Base-by-base conservation (phyloP, 2,888 invertebrate genomes). In the Stenotaenia linearis region DNA sequence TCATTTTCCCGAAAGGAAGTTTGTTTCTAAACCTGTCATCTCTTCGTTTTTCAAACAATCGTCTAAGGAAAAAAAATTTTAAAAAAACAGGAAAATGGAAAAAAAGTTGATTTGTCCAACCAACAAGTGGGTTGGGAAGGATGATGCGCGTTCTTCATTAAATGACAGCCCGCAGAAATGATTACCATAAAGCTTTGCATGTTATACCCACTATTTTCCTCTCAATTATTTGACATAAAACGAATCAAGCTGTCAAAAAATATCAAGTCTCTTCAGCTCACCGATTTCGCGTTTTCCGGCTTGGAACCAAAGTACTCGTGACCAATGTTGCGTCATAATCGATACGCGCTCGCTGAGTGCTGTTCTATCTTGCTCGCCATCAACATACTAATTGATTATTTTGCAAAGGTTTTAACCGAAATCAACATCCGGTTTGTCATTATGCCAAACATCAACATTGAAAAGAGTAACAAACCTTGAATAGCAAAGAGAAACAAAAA, bases 401-500 rank as follows among this genome's bases (percentile, higher is more conserved):
- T 77, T 69, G 69, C 37, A 77, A 45, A 12, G 50, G 35, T 35
- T 45, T 40, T 40, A 45, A 45, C 77, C 40, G 77, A 77, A 77
- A 77, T 77, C 77, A 77, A 77, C 77, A 77, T 77, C 77, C 77
- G 77, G 77, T 77, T 77, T 37, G 50, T 40, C 40, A 40, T 37
- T 18, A 23, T 28, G 37, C 77, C 40, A 37, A 75, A 75, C 69
- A 69, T 23, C 25, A 69, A 28, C 69, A 69, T 23, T 28, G 28
- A 28, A 69, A 69, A 28, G 25, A 69, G 69, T 6, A 15, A 69
- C 23, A 69, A 69, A 7, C 25, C 23, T 23, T 69, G 9, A 6
- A 9, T 18, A 18, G 18, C 21, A 50, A 50, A 50, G 7, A 50
- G 9, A 4, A 32, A 32, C 32, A 32, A 32, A 50, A 50, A 50